Evolutionary conservation across 2,113 vertebrate species (phyloP).

Genomic region (Nycticebus coucang): DNA sequence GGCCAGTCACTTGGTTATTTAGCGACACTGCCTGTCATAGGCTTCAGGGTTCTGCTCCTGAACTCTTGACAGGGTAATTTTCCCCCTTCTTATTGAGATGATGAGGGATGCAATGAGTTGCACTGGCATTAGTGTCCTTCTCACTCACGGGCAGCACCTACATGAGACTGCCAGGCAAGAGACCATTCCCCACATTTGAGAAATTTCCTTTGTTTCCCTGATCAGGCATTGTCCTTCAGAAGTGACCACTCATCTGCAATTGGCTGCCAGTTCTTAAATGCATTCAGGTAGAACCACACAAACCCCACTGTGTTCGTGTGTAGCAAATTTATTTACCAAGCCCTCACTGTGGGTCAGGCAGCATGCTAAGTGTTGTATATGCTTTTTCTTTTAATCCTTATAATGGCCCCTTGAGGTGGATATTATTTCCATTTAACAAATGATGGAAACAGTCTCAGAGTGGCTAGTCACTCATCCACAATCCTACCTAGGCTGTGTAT

Average conservation of each 20-base stretch:
- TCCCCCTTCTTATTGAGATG: slow-evolving; percentile 23
- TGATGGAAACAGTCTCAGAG: neutral
- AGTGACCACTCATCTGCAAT: neutral
- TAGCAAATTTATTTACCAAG: fast-evolving
- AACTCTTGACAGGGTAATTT: neutral
- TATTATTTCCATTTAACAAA: neutral
- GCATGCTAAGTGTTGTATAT: neutral
- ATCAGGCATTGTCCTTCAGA: neutral
- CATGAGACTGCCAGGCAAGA: fast-evolving
- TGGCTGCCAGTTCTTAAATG: neutral
- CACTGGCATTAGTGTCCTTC: neutral
- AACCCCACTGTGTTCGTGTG: neutral
- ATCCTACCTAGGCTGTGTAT: neutral
- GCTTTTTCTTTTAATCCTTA: neutral
- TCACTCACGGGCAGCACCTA: neutral
- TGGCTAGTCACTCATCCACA: neutral
- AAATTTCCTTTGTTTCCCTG: neutral
- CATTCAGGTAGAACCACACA: fast-evolving
- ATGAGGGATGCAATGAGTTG: neutral
- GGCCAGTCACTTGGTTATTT: neutral
- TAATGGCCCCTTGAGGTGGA: neutral
- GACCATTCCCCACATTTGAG: neutral
- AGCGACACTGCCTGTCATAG: neutral
- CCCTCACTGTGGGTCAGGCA: fast-evolving
- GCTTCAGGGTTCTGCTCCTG: neutral